phyloP scores from a whole-genome alignment of 30 jellyfish, hydroid and myxozoan genomes.

The Cassiopea andromeda region DNA sequence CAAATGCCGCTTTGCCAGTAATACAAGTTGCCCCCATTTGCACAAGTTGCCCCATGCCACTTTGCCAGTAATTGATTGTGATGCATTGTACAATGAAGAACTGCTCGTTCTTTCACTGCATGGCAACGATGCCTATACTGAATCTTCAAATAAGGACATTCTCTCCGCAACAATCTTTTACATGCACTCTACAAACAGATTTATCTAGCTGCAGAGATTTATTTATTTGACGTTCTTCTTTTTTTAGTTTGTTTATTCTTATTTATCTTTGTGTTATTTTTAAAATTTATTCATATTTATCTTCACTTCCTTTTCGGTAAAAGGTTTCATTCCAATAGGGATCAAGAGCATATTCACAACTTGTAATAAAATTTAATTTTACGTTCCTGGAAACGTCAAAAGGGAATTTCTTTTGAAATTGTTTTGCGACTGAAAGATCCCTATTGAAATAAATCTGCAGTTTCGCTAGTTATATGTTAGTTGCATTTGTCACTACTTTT shows the following conservation, averaged over 20 bases:
- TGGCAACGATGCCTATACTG: not conserved
- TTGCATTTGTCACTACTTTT: not conserved
- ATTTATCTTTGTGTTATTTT: too few species aligned
- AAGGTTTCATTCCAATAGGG: not conserved
- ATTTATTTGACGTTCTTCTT: not conserved
- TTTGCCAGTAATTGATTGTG: not conserved
- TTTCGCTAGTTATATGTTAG: not conserved
- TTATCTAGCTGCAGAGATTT: not conserved
- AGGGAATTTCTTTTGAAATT: not conserved
- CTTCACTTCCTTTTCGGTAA: too few species aligned
- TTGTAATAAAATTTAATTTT: not conserved
- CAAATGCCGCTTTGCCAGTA: not conserved
- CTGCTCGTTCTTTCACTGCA: not conserved
- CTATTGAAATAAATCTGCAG: not conserved
- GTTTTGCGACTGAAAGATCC: not conserved
- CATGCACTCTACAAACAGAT: not conserved
- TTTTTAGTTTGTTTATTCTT: too few species aligned
- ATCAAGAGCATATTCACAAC: not conserved
- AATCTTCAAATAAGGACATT: not conserved
- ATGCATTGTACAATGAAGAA: not conserved
- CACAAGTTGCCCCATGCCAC: not conserved
- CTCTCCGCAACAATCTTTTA: not conserved
- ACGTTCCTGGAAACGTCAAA: not conserved
- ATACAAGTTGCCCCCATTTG: not conserved
- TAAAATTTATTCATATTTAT: too few species aligned